Evolutionary conservation across 2,888 invertebrate species (phyloP).

Genomic region (Sylvicola cinctus): DNA sequence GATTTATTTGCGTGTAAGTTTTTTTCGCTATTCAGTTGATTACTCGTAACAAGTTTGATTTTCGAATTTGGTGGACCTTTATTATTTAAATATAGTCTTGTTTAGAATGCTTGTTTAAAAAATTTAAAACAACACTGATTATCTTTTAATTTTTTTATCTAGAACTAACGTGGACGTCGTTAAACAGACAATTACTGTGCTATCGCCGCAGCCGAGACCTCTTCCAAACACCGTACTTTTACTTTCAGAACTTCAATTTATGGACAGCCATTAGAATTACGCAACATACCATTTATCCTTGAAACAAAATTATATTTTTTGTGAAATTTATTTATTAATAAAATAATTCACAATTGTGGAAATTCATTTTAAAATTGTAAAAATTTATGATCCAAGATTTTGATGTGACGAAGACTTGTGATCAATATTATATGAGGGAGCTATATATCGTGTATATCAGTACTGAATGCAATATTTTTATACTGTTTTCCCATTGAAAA

Average conservation of each 20-base stretch:
- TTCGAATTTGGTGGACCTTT: slow-evolving; percentile 20
- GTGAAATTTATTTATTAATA: too few relatives aligned
- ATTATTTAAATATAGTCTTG: slow-evolving; percentile 77
- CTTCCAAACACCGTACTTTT: slow-evolving; percentile 59
- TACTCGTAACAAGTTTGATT: neutral
- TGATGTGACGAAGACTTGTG: slow-evolving; percentile 57
- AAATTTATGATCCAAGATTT: slow-evolving; percentile 28
- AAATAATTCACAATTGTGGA: too few relatives aligned
- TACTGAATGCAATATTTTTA: too few relatives aligned
- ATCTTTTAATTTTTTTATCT: slow-evolving; percentile 42
- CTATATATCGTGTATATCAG: too few relatives aligned
- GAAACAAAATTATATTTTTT: too few relatives aligned
- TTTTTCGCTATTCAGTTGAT: neutral
- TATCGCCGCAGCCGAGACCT: slow-evolving; percentile 87
- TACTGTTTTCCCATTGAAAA: too few relatives aligned
- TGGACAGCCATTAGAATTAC: slow-evolving; percentile 58
- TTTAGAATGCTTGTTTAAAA: slow-evolving; percentile 65
- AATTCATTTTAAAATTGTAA: too few relatives aligned
- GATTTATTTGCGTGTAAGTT: slow-evolving; percentile 82
- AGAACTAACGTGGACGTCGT: slow-evolving; percentile 83
- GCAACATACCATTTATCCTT: too few relatives aligned
- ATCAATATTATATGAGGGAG: too few relatives aligned
- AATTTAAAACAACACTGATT: slow-evolving; percentile 83
- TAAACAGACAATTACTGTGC: slow-evolving; percentile 64
- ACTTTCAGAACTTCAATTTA: slow-evolving; percentile 81